Conservation (phyloP, 2,888 invertebrate genomes). For the Mimumesa dahlbomi region DNA sequence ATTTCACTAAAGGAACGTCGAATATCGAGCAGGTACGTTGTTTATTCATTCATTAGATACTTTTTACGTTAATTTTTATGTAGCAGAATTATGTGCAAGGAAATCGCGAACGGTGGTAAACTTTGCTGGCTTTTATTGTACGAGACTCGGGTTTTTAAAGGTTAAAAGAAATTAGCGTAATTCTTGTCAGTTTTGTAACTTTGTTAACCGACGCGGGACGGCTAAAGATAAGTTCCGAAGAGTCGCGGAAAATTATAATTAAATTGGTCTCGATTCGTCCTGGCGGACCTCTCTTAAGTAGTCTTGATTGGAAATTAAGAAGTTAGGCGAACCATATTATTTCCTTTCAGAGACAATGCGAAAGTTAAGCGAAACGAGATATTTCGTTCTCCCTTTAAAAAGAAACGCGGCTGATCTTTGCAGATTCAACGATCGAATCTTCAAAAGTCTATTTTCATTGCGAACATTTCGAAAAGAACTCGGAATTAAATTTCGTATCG, state of each 20-base stretch:
- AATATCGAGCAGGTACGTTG: constrained; percentile 1
- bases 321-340: neutral
- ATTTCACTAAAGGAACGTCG: neutral
- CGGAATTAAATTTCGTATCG: no score
- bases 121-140: no score
- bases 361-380: neutral
- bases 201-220: neutral
- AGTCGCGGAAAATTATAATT: neutral
- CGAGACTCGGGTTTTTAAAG: no score
- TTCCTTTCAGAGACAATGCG: neutral
- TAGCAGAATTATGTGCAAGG: no score
- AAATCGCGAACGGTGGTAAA: no score
- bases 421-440: no score
- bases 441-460: no score
- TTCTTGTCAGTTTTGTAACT: no score
- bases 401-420: no score
- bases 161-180: no score
- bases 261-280: constrained; percentile 2
- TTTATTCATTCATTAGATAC: neutral
- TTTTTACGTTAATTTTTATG: no score
- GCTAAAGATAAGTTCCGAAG: neutral
- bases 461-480: no score
- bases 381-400: neutral
- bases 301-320: constrained; percentile 24
- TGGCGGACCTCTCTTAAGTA: neutral